Evolutionary conservation across 2,888 invertebrate species (phyloP).

Genomic region (Dolichomitus sp.): DNA sequence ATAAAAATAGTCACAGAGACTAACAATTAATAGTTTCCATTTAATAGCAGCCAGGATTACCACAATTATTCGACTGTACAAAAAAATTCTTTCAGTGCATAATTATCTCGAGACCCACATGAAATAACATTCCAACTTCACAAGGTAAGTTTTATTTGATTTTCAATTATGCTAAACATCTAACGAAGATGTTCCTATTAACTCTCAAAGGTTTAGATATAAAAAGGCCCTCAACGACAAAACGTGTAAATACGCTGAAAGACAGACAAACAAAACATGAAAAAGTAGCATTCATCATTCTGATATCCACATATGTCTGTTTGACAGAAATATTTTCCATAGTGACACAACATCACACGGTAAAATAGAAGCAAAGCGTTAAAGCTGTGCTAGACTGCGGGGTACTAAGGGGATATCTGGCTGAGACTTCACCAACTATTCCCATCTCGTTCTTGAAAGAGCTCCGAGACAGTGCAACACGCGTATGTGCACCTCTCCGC

Average conservation of each 20-base stretch:
- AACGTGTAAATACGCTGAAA: neutral
- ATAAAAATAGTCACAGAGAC: too few species aligned
- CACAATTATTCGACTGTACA: too few species aligned
- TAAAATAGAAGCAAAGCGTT: conserved; percentile 17
- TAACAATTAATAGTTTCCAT: too few species aligned
- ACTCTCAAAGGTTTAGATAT: too few species aligned
- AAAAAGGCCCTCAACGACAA: neutral
- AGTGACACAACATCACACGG: conserved; percentile 7
- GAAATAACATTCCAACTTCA: too few species aligned
- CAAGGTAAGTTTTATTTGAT: too few species aligned
- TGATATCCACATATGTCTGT: neutral
- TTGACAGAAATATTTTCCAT: neutral
- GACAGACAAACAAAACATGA: neutral
- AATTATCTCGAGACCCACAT: too few species aligned
- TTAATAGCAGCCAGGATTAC: too few species aligned
- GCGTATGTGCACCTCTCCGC: conserved; percentile 29
- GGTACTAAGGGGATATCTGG: conserved; percentile 8
- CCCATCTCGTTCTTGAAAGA: conserved; percentile 28
- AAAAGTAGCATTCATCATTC: conserved; percentile 1
- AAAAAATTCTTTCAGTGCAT: too few species aligned
- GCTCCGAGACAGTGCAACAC: conserved; percentile 46
- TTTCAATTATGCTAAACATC: neutral
- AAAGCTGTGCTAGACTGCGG: conserved; percentile 14
- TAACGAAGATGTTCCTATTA: neutral
- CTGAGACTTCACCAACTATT: conserved; percentile 34